A percentile compares a stretch with the other conserved stretches of the same genome.
These are phyloP conservation scores for Meghimatium bilineatum DNA, from an alignment of 2,888 invertebrate genomes.

Conservation along the genomic window DNA sequence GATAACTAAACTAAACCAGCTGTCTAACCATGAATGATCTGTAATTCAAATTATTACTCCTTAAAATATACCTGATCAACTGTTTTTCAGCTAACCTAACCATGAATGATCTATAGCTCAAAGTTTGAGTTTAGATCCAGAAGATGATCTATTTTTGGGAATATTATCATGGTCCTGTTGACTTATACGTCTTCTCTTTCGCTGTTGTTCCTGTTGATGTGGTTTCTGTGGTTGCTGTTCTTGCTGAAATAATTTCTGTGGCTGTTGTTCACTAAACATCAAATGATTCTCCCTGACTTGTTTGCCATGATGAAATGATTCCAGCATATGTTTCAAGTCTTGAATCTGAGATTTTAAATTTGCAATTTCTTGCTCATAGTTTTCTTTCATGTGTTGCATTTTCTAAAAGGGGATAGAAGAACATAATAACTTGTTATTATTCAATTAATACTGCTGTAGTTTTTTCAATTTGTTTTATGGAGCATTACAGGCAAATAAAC, in stretches of 20 bases:
- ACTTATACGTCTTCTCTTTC: neutral
- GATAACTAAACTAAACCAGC: no score
- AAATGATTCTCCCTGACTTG: neutral
- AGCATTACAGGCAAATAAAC: no score
- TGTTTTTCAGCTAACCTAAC: neutral
- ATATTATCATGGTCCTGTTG: neutral
- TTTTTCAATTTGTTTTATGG: no score
- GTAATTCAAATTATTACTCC: no score
- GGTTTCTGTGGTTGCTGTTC: neutral
- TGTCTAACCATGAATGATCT: no score
- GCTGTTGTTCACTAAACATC: neutral
- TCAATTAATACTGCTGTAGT: no score
- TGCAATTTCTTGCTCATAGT: slow-evolving; percentile 33
- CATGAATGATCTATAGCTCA: neutral
- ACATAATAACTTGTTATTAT: neutral
- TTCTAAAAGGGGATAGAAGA: slow-evolving; percentile 30
- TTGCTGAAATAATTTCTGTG: neutral
- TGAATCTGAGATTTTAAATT: slow-evolving; percentile 18
- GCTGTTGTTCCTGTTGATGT: neutral
- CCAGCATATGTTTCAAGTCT: neutral
- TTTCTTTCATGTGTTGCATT: slow-evolving; percentile 47
- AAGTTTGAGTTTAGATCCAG: neutral
- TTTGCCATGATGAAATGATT: slow-evolving; percentile 1
- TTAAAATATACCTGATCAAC: no score
- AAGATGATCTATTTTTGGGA: neutral